Evolutionary conservation across 1,140 invertebrate genomes (phyloP).

Genomic region (Zaprionus nigranus): DNA sequence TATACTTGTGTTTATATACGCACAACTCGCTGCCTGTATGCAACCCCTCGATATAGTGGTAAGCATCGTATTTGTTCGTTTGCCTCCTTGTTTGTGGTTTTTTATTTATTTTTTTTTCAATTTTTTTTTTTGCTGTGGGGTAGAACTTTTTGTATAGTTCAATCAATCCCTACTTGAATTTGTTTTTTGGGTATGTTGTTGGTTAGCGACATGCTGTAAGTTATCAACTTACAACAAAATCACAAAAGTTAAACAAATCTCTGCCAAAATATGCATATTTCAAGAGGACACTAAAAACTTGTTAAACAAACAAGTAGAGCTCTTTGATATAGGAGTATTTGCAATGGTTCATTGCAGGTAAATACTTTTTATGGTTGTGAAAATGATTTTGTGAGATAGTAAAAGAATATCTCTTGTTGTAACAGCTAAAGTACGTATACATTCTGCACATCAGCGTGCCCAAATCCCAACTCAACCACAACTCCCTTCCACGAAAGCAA

Average conservation of each 20-base stretch:
- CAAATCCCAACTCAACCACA: not conserved
- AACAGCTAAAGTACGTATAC: not conserved
- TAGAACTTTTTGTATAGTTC: conserved; percentile 23
- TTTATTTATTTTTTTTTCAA: too few relatives aligned
- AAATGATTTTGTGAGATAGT: not conserved
- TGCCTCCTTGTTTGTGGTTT: not conserved
- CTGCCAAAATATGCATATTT: conserved; percentile 53
- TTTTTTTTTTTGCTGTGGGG: not conserved
- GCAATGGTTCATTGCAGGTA: not conserved
- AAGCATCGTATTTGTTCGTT: conserved; percentile 29
- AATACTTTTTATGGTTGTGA: not conserved
- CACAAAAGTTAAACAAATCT: conserved; percentile 36
- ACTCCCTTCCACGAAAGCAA: not conserved
- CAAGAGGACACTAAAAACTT: not conserved
- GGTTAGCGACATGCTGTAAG: conserved; percentile 66
- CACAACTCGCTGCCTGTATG: conserved; percentile 62
- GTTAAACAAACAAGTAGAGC: not conserved
- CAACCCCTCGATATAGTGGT: conserved; percentile 23
- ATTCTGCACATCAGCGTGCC: too few relatives aligned
- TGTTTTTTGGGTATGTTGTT: conserved; percentile 58
- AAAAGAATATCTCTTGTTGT: not conserved
- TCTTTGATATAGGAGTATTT: not conserved
- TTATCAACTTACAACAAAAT: conserved; percentile 70
- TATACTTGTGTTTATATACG: conserved; percentile 83
- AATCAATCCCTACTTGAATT: conserved; percentile 52